These are phyloP conservation scores for Geopemphigus sp. DNA, from an alignment of 1,140 invertebrate genomes.

Conservation along the genomic window DNA sequence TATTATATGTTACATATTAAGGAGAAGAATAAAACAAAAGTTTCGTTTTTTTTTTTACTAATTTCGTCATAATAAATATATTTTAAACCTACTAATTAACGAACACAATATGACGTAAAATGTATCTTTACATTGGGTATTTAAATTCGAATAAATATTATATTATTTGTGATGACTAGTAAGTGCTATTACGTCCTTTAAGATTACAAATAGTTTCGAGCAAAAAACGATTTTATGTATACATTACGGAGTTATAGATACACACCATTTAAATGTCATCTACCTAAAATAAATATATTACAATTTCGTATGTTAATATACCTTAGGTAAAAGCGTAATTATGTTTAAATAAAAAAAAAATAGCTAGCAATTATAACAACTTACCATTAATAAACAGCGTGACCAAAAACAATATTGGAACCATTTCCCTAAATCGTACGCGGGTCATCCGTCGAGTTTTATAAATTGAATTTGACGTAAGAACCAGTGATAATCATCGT, in stretches of 20 bases:
- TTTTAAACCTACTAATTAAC: no score
- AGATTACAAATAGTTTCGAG: neutral
- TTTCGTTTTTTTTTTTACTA: no score
- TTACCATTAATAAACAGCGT: constrained; percentile 28
- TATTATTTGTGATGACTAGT: neutral
- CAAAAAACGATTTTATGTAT: neutral
- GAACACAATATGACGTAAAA: no score
- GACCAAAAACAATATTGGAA: constrained; percentile 9
- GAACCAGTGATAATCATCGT: neutral
- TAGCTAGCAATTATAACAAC: neutral
- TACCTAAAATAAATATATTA: neutral
- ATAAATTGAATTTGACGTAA: neutral
- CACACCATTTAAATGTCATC: neutral
- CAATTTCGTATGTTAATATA: neutral
- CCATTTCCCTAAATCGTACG: constrained; percentile 33
- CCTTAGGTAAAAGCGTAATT: no score
- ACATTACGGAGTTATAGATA: neutral
- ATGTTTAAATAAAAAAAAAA: no score
- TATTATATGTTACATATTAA: no score
- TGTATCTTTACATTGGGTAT: no score
- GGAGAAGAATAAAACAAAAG: no score
- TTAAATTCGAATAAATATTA: neutral
- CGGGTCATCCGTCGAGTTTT: neutral
- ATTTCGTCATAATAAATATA: no score
- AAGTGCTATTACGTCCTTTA: neutral